Evolutionary conservation across 2,113 vertebrate species (phyloP).

Genomic region (Bubalus kerabau): DNA sequence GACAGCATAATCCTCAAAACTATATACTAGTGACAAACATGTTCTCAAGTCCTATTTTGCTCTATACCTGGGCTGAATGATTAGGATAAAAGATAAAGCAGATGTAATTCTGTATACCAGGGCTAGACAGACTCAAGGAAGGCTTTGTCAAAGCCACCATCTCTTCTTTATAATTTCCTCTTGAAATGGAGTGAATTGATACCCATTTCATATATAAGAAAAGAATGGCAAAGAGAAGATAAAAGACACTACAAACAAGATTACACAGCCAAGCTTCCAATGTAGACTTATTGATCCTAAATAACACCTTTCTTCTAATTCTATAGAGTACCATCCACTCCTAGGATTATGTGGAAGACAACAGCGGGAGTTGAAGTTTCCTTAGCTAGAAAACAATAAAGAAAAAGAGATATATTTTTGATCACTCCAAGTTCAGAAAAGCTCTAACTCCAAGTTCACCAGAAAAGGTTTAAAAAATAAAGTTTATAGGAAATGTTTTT

Average conservation of each 20-base stretch:
- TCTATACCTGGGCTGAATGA: background rate
- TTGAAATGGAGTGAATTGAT: background rate
- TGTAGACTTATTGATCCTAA: background rate
- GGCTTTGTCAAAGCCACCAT: background rate
- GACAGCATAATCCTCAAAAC: background rate
- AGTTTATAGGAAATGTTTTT: slow-evolving; percentile 45
- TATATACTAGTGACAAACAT: background rate
- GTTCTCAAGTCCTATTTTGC: background rate
- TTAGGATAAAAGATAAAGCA: background rate
- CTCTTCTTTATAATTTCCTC: background rate
- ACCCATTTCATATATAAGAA: background rate
- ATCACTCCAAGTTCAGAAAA: slow-evolving; percentile 49
- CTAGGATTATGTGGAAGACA: background rate
- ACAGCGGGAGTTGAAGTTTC: background rate
- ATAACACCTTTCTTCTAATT: background rate
- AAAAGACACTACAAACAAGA: background rate
- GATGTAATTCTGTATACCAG: background rate
- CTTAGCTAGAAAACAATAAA: background rate
- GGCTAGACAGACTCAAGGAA: background rate
- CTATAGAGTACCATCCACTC: background rate
- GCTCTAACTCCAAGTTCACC: slow-evolving; percentile 28
- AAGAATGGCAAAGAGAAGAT: background rate
- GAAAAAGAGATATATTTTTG: background rate
- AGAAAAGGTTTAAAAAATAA: slow-evolving; percentile 45
- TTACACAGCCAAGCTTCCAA: background rate